A percentile compares a stretch with the other conserved stretches of the same genome.
Evolutionary conservation across 2,888 invertebrate species (phyloP).

Genomic region (Iphiclides podalirius): DNA sequence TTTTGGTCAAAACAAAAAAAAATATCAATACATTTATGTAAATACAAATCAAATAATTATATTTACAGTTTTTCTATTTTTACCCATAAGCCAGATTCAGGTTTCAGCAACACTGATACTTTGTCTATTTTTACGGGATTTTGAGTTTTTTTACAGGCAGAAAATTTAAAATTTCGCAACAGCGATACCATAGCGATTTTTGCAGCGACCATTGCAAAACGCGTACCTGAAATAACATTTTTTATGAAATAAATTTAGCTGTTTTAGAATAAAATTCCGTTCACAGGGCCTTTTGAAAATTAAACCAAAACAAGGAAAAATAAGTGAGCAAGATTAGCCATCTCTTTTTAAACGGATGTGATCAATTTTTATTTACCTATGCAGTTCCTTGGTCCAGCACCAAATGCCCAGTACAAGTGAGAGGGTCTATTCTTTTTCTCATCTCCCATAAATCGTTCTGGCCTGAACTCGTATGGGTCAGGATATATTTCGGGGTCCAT

Average conservation of each 20-base stretch:
- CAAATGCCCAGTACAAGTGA: constrained; percentile 76
- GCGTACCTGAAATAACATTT: constrained; percentile 28
- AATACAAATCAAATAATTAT: too few species aligned
- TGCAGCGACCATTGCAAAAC: constrained; percentile 34
- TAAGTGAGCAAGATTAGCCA: too few species aligned
- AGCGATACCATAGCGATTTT: constrained; percentile 33
- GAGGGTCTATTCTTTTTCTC: constrained; percentile 71
- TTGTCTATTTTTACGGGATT: constrained; percentile 29
- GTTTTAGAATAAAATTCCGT: too few species aligned
- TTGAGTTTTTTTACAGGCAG: constrained; percentile 28
- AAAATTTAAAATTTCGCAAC: constrained; percentile 31
- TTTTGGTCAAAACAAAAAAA: too few species aligned
- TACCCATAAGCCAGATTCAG: constrained; percentile 32
- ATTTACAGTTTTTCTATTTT: constrained; percentile 26
- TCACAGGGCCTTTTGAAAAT: too few species aligned
- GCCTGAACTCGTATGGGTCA: constrained; percentile 73
- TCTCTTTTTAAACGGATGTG: too few species aligned
- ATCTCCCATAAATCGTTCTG: constrained; percentile 77
- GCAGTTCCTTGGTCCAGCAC: constrained; percentile 75
- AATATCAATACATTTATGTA: too few species aligned
- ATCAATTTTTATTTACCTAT: constrained; percentile 52
- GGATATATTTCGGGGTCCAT: constrained; percentile 78
- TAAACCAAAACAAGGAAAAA: too few species aligned
- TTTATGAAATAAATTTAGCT: too few species aligned
- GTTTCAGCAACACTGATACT: constrained; percentile 26